Conservation (phyloP, 2,113 vertebrate genomes). For the Phrynosoma blainvillii region DNA sequence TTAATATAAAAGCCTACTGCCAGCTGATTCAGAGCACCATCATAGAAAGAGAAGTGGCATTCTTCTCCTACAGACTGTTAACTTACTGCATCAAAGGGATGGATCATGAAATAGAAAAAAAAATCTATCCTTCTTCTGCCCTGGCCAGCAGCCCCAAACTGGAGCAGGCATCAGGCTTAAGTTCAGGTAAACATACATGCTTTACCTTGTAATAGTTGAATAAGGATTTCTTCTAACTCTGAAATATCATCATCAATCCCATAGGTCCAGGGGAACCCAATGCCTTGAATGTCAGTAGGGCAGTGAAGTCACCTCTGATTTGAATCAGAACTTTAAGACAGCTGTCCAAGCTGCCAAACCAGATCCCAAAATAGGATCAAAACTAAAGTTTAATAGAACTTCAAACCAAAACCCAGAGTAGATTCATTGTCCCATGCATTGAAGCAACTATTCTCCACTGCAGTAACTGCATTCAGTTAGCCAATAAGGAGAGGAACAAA, state of each 20-base stretch:
- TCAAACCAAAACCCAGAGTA: too few species aligned
- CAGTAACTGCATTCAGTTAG: background rate
- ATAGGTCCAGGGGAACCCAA: too few species aligned
- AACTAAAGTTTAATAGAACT: too few species aligned
- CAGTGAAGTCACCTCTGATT: too few species aligned
- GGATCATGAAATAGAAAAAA: background rate
- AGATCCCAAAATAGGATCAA: too few species aligned
- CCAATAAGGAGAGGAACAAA: background rate
- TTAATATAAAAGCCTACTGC: conserved; percentile 1
- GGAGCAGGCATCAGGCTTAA: too few species aligned
- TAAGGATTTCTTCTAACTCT: background rate
- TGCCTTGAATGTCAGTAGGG: too few species aligned
- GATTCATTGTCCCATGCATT: too few species aligned
- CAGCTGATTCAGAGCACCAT: background rate
- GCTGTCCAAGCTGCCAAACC: too few species aligned
- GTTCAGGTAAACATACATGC: background rate
- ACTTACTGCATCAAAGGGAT: background rate
- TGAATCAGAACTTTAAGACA: too few species aligned
- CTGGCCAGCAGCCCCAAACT: background rate
- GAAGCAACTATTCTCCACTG: too few species aligned
- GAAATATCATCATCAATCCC: background rate
- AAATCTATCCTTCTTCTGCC: too few species aligned
- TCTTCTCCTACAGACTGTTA: background rate
- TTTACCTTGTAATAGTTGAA: background rate
- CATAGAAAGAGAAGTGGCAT: background rate